phyloP scores from a whole-genome alignment of 2,888 invertebrate genomes.

The Panzeria rudis region DNA sequence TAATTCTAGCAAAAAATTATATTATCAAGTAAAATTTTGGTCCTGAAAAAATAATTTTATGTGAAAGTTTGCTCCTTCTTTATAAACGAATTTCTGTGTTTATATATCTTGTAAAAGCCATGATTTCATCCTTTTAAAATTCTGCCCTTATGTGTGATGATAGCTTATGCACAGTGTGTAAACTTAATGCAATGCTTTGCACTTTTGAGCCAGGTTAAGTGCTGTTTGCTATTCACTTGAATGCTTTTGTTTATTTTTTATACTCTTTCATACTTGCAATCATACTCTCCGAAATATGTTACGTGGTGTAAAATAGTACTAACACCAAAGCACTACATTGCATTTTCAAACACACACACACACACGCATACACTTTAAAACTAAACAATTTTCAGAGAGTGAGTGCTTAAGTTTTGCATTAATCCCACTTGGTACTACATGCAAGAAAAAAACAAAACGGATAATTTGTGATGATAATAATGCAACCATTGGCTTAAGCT shows the following conservation, averaged over 20 bases:
- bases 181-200: slow-evolving; percentile 70
- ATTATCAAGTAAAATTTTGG: too few species aligned
- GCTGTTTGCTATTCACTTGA: slow-evolving; percentile 72
- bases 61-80: too few species aligned
- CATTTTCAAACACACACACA: not conserved
- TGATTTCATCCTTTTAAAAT: slow-evolving; percentile 8
- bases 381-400: slow-evolving; percentile 26
- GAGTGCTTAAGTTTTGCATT: slow-evolving; percentile 17
- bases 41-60: too few species aligned
- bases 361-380: slow-evolving; percentile 15
- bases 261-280: slow-evolving; percentile 30
- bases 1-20: too few species aligned
- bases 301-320: not conserved
- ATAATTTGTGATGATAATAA: slow-evolving; percentile 7
- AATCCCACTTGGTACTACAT: slow-evolving; percentile 32
- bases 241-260: slow-evolving; percentile 43
- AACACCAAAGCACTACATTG: not conserved
- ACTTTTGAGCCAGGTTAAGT: slow-evolving; percentile 73
- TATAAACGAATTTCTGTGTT: too few species aligned
- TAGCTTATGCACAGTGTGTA: slow-evolving; percentile 59
- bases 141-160: slow-evolving; percentile 16
- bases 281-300: slow-evolving; percentile 11
- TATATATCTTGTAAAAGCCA: not conserved
- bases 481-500: not conserved
- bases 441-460: not conserved